Base-by-base conservation (phyloP, 2,113 vertebrate genomes). In the Archocentrus centrarchus region DNA sequence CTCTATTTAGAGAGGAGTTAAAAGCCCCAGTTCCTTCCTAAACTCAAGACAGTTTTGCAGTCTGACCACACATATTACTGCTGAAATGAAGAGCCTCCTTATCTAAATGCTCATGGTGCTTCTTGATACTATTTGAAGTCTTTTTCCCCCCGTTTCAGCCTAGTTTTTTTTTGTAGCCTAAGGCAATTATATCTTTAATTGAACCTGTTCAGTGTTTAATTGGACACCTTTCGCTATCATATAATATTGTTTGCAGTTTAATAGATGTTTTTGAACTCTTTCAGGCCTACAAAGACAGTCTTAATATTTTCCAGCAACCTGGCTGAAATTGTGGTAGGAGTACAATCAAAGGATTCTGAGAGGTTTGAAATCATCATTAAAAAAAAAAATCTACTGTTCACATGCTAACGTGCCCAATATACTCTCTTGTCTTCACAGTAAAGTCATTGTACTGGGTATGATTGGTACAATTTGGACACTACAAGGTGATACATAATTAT, bases 161-260 rank as follows among this genome's bases (percentile, higher is more conserved):
- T 81, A 6, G 1, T 7, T 35, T 32, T 32, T 90, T 91, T 86
- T 87, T 84, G 66, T 75, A 82, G 85, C 87, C 87, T 86, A 9
- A 78, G 85, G 89, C 89, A 89, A 89, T 89, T 93, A 85, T 90
- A 82, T 91, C 87, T 94, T 93, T 93, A 93, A 94, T 92, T 93
- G 82, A 91, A 92, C 93, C 83, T 86, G 86, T 89, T 89, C 88
- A 81, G 39, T 90, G 75, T 90, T 93, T 93, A 93, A 93, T 93
- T 94, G 86, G 81, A 93, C 90, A 86, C 75, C 44, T 84, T 94
- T 92, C 39, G 75, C 85, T 88, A 86, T 92, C 83, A 83, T 83
- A 85, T 86, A 89, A 89, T 79, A 87, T 88, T 87, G 88, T 89
- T 91, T 41, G 11, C 81, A 87, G 55, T 94, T 90, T 93, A 88